Evolutionary conservation across 1,140 invertebrate genomes (phyloP), one percentile per base, ranked within the genome.

Genomic region (Wiebesia pumilae): DNA sequence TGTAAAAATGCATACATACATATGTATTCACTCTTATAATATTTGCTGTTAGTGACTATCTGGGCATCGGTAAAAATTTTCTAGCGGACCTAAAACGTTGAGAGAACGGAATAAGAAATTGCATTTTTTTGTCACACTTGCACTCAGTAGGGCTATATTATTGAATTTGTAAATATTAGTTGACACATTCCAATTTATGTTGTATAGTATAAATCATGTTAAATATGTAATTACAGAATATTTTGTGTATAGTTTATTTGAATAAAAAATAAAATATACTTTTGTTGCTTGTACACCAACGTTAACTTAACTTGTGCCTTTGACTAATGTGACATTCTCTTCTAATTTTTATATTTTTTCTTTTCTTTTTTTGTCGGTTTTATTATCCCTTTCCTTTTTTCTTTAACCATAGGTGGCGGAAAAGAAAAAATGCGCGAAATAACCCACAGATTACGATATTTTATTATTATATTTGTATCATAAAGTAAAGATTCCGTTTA

Each of bases 101-200:
- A 87, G 43, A 80, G 24, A 85, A 87, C 2, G 67, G 54, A 84
- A 84, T 78, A 88, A 82, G n/a, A 89, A 91, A 90, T 91, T 91
- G 91, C 90, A 90, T 90, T 91, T 91, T 54, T 90, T 91, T 90
- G 89, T 89, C 89, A 92, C 90, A 91, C 91, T 93, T 93, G 92
- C 93, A 93, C 92, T 91, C 90, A 92, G 93, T 92, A 92, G 91
- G 90, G 92, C 92, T 93, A 93, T 87, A 89, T 88, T 93, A 92
- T 93, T 93, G 92, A 91, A 93, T 92, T 93, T 94, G 92, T 94
- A 93, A 94, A 93, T 94, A 94, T 30, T 85, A 87, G 82, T 87
- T 84, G 84, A 87, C 82, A 87, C 86, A 87, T 87, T 87, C 86
- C 86, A 87, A 77, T 87, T 84, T 87, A 87, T 58, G 78, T 93